Evolutionary conservation across 2,113 vertebrate genomes (phyloP).

Genomic region (Python bivittatus): DNA sequence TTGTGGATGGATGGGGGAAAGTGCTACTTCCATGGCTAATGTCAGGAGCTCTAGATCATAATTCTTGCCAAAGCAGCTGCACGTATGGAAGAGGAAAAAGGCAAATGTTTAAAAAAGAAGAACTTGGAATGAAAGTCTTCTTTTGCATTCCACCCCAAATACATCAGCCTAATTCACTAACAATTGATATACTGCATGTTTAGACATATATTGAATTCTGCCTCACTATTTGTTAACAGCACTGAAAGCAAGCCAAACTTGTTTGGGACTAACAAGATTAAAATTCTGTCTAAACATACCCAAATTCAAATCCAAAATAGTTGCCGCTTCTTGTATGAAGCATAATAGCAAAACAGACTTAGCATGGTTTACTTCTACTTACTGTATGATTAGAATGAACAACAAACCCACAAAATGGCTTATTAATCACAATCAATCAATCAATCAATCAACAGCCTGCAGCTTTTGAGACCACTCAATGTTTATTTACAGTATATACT

Average conservation of each 20-base stretch:
- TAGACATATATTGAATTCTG: neutral
- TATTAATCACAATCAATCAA: neutral
- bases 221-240: neutral
- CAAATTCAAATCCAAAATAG: neutral
- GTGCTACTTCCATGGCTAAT: constrained; percentile 83
- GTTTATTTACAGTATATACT: neutral
- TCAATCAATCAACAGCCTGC: neutral
- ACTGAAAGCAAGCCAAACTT: neutral
- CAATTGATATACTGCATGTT: no score
- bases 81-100: constrained; percentile 55
- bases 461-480: neutral
- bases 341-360: neutral
- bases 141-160: neutral
- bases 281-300: neutral
- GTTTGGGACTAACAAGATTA: neutral
- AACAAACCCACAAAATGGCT: neutral
- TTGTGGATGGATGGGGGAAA: constrained; percentile 79
- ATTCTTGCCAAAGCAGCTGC: constrained; percentile 74
- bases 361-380: neutral
- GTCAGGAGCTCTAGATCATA: constrained; percentile 59
- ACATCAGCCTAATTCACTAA: neutral
- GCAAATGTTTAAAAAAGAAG: constrained; percentile 45
- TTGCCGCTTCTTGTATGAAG: neutral
- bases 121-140: constrained; percentile 36
- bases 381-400: neutral